Evolutionary conservation across 2,113 vertebrate genomes (phyloP), one percentile per base, ranked within the genome.

Genomic region (Taxidea taxus): DNA sequence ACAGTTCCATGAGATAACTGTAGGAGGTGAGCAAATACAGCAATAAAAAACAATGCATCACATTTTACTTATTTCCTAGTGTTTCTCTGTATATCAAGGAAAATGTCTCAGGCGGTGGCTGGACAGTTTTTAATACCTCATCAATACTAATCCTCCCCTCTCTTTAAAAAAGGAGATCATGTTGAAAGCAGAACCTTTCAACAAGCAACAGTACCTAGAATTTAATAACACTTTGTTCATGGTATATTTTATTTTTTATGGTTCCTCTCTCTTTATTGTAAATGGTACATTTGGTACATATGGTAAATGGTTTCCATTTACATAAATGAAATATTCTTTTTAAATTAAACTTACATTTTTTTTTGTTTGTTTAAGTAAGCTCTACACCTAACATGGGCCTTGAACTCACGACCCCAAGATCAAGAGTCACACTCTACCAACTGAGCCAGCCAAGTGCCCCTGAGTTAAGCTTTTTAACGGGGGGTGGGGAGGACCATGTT

Each of bases 281-380:
- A 80, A 89, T 42, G 21, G 91, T 42, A 78, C 74, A n/a, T n/a
- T n/a, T n/a, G n/a, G n/a, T n/a, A n/a, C n/a, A n/a, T n/a, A n/a
- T n/a, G n/a, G n/a, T n/a, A n/a, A n/a, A n/a, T n/a, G n/a, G n/a
- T 78, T 94, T 74, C 44, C 66, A 94, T 37, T 75, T 90, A 68
- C 9, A 82, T 27, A 89, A 87, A 93, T n/a, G 6, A 95, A 18
- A 54, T 18, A 88, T 90, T 85, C 60, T 81, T 87, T 86, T 42
- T 77, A 58, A 82, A 54, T 51, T 39, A 90, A 96, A 68, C 34
- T 25, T 51, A 91, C 10, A 29, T 44, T 78, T 34, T 44, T 37
- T 31, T 74, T 75, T 74, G 21, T 72, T 74, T 72, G 21, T 44
- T 74, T 47, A 77, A 47, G 27, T 47, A 77, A 47, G 74, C 42